Evolutionary conservation across 2,797 vertebrate species (phyloP).

Genomic region (Neosilurus mollespiculum): DNA sequence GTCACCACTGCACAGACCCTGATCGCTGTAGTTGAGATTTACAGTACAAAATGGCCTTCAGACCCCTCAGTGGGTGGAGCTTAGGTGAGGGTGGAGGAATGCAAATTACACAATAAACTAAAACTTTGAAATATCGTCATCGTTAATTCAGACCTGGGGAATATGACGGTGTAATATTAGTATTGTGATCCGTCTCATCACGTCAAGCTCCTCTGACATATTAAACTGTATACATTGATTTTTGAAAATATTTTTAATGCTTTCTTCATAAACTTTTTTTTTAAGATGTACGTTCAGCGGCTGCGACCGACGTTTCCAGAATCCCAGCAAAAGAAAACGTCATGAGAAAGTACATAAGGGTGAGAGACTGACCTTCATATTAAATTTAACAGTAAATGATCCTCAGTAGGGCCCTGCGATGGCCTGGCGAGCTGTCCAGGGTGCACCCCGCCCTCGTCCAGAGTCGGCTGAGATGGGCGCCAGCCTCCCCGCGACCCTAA

Average conservation of each 20-base stretch:
- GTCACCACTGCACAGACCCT: no score
- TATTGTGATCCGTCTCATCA: no score
- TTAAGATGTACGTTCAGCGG: constrained; percentile 79
- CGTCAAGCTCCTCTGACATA: no score
- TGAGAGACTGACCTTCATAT: constrained; percentile 44
- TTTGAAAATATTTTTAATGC: no score
- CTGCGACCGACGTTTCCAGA: constrained; percentile 79
- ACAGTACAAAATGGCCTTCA: not conserved
- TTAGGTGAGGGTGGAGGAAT: not conserved
- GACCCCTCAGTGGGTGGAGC: not conserved
- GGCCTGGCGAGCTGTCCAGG: no score
- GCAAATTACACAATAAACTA: not conserved
- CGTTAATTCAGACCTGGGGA: no score
- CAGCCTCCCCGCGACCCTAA: no score
- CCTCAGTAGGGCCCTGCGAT: not conserved
- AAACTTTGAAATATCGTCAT: not conserved
- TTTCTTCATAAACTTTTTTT: not conserved
- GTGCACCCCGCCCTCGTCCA: no score
- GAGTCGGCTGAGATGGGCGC: no score
- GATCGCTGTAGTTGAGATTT: not conserved
- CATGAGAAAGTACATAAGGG: constrained; percentile 88
- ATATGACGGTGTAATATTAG: no score
- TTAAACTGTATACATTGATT: no score
- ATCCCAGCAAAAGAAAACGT: constrained; percentile 76
- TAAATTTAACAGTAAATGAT: not conserved